These are phyloP conservation scores for Xerus inauris DNA, from an alignment of 2,113 vertebrate species.

Conservation along the genomic window DNA sequence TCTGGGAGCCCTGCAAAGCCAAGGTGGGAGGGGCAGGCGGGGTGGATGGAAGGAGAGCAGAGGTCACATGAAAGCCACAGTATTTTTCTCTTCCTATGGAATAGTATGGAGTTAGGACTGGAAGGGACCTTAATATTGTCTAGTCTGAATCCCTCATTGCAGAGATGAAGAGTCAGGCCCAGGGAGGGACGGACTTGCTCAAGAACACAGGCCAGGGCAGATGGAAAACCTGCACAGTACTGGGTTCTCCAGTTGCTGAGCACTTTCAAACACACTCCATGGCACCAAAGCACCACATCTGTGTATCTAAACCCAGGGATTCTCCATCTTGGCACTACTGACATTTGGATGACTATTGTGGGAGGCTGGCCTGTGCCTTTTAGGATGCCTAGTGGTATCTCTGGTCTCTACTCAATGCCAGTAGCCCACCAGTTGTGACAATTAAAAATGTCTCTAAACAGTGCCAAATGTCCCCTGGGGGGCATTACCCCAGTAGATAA, in stretches of 20 bases:
- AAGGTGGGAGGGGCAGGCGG: background rate
- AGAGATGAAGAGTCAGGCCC: background rate
- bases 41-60: fast-evolving
- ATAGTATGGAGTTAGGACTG: background rate
- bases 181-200: background rate
- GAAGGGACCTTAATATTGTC: background rate
- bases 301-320: too few species aligned
- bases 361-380: background rate
- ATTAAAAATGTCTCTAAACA: background rate
- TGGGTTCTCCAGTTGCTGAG: background rate
- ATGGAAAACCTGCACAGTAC: background rate
- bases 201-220: background rate
- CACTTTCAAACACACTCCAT: background rate
- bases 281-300: background rate
- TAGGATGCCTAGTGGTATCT: background rate
- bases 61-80: background rate
- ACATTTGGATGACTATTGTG: too few species aligned
- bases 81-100: background rate
- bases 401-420: background rate
- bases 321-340: background rate
- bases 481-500: background rate
- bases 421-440: background rate
- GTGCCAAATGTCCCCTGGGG: background rate
- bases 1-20: conserved; percentile 87
- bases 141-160: background rate